These are phyloP conservation scores for Elysia chlorotica DNA, from an alignment of 1,140 invertebrate species.

Conservation along the genomic window DNA sequence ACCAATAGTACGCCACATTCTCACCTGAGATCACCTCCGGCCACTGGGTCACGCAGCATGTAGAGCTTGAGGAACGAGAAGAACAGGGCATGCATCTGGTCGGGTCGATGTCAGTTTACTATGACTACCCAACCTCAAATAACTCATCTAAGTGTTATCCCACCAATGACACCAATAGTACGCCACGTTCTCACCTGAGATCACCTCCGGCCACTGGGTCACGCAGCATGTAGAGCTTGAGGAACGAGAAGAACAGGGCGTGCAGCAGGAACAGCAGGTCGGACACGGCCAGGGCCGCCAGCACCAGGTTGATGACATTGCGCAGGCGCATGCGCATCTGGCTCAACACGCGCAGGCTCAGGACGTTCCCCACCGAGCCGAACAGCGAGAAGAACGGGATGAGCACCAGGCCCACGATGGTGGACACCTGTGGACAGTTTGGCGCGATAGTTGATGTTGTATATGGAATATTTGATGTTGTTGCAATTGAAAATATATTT, in stretches of 20 bases:
- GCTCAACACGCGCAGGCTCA: constrained; percentile 42
- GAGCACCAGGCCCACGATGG: constrained; percentile 40
- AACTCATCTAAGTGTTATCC: too few species aligned
- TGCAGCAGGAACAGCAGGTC: constrained; percentile 48
- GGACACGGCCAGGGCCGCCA: constrained; percentile 45
- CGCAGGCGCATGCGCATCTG: constrained; percentile 46
- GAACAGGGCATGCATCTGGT: constrained; percentile 41
- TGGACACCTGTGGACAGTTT: constrained; percentile 26
- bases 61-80: constrained; percentile 40
- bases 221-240: constrained; percentile 32
- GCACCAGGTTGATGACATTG: constrained; percentile 40
- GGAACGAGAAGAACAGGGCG: constrained; percentile 38
- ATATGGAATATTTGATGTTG: too few species aligned
- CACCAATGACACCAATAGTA: too few species aligned
- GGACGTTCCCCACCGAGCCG: constrained; percentile 45
- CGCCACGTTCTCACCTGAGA: constrained; percentile 15
- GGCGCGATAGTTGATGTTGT: too few species aligned
- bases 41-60: constrained; percentile 25
- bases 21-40: constrained; percentile 32
- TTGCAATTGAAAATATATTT: too few species aligned
- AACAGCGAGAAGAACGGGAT: constrained; percentile 37
- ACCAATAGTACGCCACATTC: too few species aligned
- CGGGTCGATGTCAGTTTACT: too few species aligned
- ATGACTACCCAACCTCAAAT: too few species aligned
- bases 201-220: constrained; percentile 32